Base-by-base conservation (phyloP, 2,113 vertebrate species). In the Zingel zingel region DNA sequence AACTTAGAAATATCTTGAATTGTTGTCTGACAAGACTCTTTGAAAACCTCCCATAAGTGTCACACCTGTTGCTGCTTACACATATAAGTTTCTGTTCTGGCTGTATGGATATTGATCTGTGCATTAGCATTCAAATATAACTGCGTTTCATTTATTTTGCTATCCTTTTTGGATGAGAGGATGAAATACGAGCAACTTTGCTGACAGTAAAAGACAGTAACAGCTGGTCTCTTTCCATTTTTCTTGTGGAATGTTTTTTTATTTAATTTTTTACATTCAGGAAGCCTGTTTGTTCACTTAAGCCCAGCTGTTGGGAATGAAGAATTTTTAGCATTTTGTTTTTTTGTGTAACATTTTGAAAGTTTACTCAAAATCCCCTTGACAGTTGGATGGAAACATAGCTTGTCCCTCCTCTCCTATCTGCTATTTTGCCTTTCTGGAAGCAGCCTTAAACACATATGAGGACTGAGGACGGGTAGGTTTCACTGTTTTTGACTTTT, bases 301-400 rank as follows among this genome's bases (percentile, higher is more conserved):
- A 74, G 33, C 23, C 74, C 77, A 76, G 77, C 74, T 87, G 56
- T 79, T 89, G 63, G 73, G 61, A 77, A 81, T 21, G 30, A 45
- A 12, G 36, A 36, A 19, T 82, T 80, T 43, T 81, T n/a, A 14
- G 23, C 51, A 64, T 56, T 62, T 61, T 16, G 5, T 76, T 19
- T 43, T 50, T 16, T 23, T 23, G 43, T 11, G 4, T 50, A 54
- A 75, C 65, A 61, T 68, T 82, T 84, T n/a, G 36, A 50, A 14
- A 25, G 48, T 82, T 62, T 67, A 53, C 66, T 79, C 23, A 47
- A 62, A 76, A 73, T 23, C 64, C 71, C 64, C 82, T 11, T 13
- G 56, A 54, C 58, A 45, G n/a, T 51, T 81, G 51, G 13, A 64
- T 83, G 74, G 79, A 82, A 80, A 72, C 43, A 73, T 33, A 27